phyloP scores from a whole-genome alignment of 2,888 invertebrate genomes.

The Tipula lateralis region DNA sequence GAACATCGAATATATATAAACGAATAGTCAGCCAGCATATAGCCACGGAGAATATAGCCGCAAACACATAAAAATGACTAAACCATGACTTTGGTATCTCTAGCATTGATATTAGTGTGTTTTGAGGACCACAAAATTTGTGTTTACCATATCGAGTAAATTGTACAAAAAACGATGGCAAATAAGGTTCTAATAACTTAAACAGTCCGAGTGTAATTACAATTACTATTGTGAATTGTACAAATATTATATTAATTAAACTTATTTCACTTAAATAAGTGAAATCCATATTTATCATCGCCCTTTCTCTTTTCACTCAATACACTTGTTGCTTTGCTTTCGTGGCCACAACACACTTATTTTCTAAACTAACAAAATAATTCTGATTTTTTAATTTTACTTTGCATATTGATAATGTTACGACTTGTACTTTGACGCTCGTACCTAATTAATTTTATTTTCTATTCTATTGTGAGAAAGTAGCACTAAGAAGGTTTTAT shows the following conservation, averaged over 20 bases:
- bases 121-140: slow-evolving; percentile 50
- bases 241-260: slow-evolving; percentile 42
- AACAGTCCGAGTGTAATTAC: slow-evolving; percentile 59
- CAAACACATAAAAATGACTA: slow-evolving; percentile 72
- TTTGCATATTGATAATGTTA: neutral
- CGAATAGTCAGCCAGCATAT: slow-evolving; percentile 51
- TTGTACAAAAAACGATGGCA: slow-evolving; percentile 62
- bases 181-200: slow-evolving; percentile 58
- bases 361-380: neutral
- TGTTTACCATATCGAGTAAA: slow-evolving; percentile 71
- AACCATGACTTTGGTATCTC: slow-evolving; percentile 79
- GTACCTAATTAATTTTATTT: no score
- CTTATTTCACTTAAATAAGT: slow-evolving; percentile 38
- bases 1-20: slow-evolving; percentile 51
- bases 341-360: neutral
- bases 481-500: neutral
- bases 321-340: neutral
- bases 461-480: neutral
- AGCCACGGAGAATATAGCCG: slow-evolving; percentile 55
- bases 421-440: neutral
- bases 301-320: neutral
- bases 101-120: slow-evolving; percentile 46
- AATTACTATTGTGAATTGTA: slow-evolving; percentile 43
- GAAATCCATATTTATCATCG: neutral
- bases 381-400: neutral